phyloP scores from a whole-genome alignment of 2,113 vertebrate species.

The Eleginops maclovinus region DNA sequence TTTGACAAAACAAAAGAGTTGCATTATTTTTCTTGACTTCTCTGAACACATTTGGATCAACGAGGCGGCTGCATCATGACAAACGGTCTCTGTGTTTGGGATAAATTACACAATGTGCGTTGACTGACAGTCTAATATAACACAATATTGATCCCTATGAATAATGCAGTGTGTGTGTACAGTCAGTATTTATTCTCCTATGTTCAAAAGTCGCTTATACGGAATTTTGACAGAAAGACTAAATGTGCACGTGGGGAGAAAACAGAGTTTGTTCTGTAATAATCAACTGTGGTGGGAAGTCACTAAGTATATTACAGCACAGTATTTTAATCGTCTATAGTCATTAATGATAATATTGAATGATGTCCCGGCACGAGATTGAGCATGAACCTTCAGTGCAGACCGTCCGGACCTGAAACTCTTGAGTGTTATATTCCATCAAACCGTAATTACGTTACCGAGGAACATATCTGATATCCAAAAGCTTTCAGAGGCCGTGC shows the following conservation, averaged over 20 bases:
- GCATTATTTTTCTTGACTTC: constrained; percentile 21
- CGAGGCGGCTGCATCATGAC: not conserved
- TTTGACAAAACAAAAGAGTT: constrained; percentile 17
- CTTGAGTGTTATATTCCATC: too few relatives aligned
- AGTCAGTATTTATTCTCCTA: constrained; percentile 21
- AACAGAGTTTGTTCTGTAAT: too few relatives aligned
- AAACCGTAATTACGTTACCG: too few relatives aligned
- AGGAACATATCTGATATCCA: not conserved
- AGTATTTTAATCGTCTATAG: not conserved
- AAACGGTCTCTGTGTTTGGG: constrained; percentile 8
- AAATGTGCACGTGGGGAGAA: not conserved
- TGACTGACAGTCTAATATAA: constrained; percentile 40
- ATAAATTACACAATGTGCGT: constrained; percentile 10
- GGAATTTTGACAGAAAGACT: not conserved
- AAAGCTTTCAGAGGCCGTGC: too few relatives aligned
- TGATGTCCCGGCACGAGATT: not conserved
- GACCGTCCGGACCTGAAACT: not conserved
- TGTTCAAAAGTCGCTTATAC: not conserved
- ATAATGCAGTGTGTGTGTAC: constrained; percentile 47
- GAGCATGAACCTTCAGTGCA: not conserved
- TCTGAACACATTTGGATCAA: not conserved
- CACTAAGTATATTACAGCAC: too few relatives aligned
- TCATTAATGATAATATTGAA: not conserved
- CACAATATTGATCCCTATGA: constrained; percentile 39
- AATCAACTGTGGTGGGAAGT: too few relatives aligned